Evolutionary conservation across 2,113 vertebrate species (phyloP), one percentile per base, ranked within the genome.

Genomic region (Bagarius yarrelli): DNA sequence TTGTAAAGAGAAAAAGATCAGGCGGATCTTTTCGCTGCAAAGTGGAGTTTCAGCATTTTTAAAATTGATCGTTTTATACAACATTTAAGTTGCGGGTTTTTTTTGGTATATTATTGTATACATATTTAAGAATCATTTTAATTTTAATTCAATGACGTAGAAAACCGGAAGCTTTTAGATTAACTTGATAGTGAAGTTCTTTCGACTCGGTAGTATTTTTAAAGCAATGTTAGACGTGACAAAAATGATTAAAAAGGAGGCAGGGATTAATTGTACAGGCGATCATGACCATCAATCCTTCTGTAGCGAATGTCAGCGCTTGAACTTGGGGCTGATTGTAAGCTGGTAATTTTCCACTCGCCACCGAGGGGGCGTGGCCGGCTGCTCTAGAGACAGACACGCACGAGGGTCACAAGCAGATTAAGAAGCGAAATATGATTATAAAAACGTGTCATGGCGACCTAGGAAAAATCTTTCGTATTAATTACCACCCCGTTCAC

Each of bases 321-420:
- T 89, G 87, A 86, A 88, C 88, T 90, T 88, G 88, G 89, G 27
- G 89, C 89, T 91, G 91, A 91, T 92, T 88, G 89, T 92, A 91
- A 90, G 91, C 93, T 93, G 93, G 93, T 94, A 94, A 93, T 93
- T 94, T 94, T 94, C 93, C 93, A 94, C 93, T 92, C 91, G 92
- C 93, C 91, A 90, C 89, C 91, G 91, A 93, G 93, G 93, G 79
- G 93, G 93, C 86, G 93, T 94, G 93, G 93, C 91, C 92, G 92
- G 27, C 64, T 61, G 47, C 63, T 52, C 2, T 13, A 30, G n/a
- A 76, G 89, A 36, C 70, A 75, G 88, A 76, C 88, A 88, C 84
- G 91, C 90, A 88, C 89, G 69, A 86, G 89, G 88, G 89, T 77
- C 77, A 78, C 76, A 44, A 36, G 50, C 32, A 56, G 63, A 79